phyloP scores from a whole-genome alignment of 1,140 invertebrate species.

The Plutomurus gul region DNA sequence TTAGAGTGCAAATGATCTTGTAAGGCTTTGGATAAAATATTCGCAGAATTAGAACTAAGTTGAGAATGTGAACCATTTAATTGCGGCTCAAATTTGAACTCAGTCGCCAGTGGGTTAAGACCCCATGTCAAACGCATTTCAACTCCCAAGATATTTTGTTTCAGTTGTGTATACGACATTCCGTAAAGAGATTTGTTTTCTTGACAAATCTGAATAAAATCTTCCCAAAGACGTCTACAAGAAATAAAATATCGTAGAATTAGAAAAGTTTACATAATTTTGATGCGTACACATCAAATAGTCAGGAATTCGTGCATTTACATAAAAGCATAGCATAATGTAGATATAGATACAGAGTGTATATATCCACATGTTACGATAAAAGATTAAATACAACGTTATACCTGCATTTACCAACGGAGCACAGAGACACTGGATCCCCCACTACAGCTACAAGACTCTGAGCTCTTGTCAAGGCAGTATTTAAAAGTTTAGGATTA shows the following conservation, averaged over 20 bases:
- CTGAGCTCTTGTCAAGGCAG: conserved; percentile 83
- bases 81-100: conserved; percentile 40
- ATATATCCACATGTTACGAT: no score
- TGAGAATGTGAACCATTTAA: conserved; percentile 2
- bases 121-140: conserved; percentile 75
- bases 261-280: neutral
- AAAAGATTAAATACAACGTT: no score
- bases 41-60: neutral
- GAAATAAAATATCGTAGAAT: conserved; percentile 2
- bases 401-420: conserved; percentile 80
- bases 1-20: neutral
- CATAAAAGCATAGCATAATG: no score
- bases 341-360: no score
- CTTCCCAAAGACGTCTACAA: conserved; percentile 76
- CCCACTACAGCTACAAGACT: conserved; percentile 86
- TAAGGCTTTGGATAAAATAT: conserved; percentile 5
- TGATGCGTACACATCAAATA: no score
- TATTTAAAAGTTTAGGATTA: conserved; percentile 82
- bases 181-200: conserved; percentile 76
- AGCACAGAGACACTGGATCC: conserved; percentile 82
- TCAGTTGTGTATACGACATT: conserved; percentile 70
- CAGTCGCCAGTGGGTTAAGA: conserved; percentile 74
- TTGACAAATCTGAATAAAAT: conserved; percentile 75
- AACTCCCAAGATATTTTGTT: conserved; percentile 71
- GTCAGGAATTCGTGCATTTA: no score